A percentile compares a stretch with the other conserved stretches of the same genome.
phyloP scores from a whole-genome alignment of 2,888 invertebrate genomes.

The Macroteleia sp. region DNA sequence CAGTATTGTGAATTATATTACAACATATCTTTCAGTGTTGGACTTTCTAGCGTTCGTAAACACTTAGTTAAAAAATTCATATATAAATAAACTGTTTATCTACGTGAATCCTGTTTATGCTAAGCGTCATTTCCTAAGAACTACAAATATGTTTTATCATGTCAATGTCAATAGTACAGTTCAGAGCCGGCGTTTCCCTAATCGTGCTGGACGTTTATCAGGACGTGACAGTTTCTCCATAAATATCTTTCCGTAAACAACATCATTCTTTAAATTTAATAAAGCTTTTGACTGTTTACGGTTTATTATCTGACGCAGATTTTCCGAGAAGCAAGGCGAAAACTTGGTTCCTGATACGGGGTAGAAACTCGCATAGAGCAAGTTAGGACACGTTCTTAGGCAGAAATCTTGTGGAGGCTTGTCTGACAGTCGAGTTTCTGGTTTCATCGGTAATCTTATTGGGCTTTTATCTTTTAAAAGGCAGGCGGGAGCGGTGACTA shows the following conservation, averaged over 20 bases:
- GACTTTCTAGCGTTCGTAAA: too few species aligned
- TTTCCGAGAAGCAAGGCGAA: constrained; percentile 12
- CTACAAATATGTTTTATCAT: constrained; percentile 13
- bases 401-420: constrained; percentile 39
- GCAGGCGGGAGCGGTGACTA: constrained; percentile 69
- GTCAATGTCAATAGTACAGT: constrained; percentile 27
- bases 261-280: background rate
- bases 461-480: constrained; percentile 69
- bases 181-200: constrained; percentile 11
- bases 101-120: too few species aligned
- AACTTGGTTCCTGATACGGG: too few species aligned
- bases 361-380: too few species aligned
- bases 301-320: constrained; percentile 15
- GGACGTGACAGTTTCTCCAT: background rate
- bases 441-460: constrained; percentile 60
- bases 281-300: background rate
- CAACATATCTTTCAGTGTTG: too few species aligned
- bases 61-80: too few species aligned
- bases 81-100: too few species aligned
- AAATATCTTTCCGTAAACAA: background rate
- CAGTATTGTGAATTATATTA: too few species aligned
- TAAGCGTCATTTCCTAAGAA: background rate
- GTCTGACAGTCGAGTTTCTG: constrained; percentile 47
- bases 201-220: background rate
- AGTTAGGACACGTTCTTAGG: constrained; percentile 4